A percentile compares a stretch with the other conserved stretches of the same genome.
phyloP scores from a whole-genome alignment of 2,797 vertebrate species.

The Peromyscus nudipes region DNA sequence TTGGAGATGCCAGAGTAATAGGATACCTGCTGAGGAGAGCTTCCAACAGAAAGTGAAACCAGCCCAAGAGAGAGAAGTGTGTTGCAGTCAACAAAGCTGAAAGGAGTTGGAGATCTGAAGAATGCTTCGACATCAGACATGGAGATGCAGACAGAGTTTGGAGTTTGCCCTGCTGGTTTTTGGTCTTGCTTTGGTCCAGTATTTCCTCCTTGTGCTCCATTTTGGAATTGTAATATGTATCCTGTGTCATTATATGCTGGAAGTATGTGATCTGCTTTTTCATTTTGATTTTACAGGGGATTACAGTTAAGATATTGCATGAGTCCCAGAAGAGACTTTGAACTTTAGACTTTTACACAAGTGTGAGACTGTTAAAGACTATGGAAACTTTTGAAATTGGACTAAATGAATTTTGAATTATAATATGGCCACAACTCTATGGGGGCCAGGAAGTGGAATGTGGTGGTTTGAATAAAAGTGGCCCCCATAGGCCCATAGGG shows the following conservation, averaged over 20 bases:
- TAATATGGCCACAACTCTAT: background rate
- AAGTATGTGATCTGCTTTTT: background rate
- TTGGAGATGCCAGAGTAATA: background rate
- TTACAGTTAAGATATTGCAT: background rate
- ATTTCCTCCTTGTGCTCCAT: background rate
- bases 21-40: background rate
- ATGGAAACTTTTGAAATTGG: background rate
- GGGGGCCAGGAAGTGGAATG: background rate
- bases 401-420: background rate
- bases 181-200: background rate
- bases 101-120: background rate
- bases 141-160: background rate
- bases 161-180: background rate
- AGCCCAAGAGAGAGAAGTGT: background rate
- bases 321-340: background rate
- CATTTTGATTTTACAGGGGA: background rate
- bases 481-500: background rate
- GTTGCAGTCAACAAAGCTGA: background rate
- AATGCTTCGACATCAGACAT: background rate
- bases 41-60: background rate
- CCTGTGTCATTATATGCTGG: background rate
- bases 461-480: background rate
- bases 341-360: background rate
- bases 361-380: background rate
- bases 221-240: background rate